Evolutionary conservation across 53 echinoderm and acorn worm species (phyloP), one percentile per base, ranked within the genome.

Genomic region (Holothuria scabra): DNA sequence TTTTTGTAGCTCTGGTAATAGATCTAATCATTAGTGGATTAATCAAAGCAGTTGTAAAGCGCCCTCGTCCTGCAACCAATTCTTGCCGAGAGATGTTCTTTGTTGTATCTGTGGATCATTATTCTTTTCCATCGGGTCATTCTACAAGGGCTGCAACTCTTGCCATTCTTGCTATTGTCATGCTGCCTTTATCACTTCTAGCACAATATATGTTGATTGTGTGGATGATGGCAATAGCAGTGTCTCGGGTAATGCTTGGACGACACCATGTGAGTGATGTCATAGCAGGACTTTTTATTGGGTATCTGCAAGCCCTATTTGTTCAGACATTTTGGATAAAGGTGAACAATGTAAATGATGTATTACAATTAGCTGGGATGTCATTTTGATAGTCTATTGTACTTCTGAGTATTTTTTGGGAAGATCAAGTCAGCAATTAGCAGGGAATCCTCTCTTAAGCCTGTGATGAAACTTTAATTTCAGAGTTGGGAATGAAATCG

Each of bases 41-140:
- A 56, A 26, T 99, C 12, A 99, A 99, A 84, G 93, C 85, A 67
- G 24, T 85, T 2, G 94, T 95, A 9, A 67, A 82, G 61, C 89
- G 99, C 52, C 92, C 87, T 20, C 88, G 99, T 24, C 95, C 99
- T 19, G 52, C 79, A 4, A 82, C 66, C 57, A 95, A 99, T 82
- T 69, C 85, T 48, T 21, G 78, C 29, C 76, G 76, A 30, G 99
- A 99, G 79, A 99, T 99, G 99, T 85, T 99, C 74, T 56, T 94
- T 4, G 88, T 91, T 7, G 88, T 91, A 20, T 82, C 99, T 8
- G 99, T 95, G 9, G 99, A 99, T 80, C 86, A 83, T 74, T 99
- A 74, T 80, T 99, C 95, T 41, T 99, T 99, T 79, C 99, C 99
- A 22, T 97, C 99, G 11, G 99, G 99, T 21, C 99, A 99, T 71